These are phyloP conservation scores for Drosophila dives DNA, from an alignment of 2,888 invertebrate species.

Conservation along the genomic window DNA sequence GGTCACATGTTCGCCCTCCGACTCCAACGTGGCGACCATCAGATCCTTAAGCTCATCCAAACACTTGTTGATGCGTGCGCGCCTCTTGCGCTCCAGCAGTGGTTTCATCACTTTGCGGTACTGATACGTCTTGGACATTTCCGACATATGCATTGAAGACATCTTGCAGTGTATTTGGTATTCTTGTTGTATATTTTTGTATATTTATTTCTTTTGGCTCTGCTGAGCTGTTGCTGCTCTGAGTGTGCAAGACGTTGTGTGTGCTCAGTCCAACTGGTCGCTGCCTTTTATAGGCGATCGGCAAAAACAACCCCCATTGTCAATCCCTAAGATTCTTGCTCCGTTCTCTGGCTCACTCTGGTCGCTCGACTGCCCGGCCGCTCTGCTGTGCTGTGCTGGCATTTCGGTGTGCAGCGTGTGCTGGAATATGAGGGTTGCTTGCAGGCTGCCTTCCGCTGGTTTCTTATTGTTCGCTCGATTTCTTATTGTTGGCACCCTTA, in stretches of 20 bases:
- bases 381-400: slow-evolving; percentile 53
- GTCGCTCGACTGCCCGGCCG: slow-evolving; percentile 4
- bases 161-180: slow-evolving; percentile 53
- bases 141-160: slow-evolving; percentile 81
- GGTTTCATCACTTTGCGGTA: slow-evolving; percentile 98
- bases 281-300: slow-evolving; percentile 72
- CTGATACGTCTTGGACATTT: slow-evolving; percentile 94
- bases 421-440: slow-evolving; percentile 70
- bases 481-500: slow-evolving; percentile 79
- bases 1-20: slow-evolving; percentile 95
- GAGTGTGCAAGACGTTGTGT: slow-evolving; percentile 75
- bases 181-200: not conserved
- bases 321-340: slow-evolving; percentile 12
- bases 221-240: slow-evolving; percentile 67
- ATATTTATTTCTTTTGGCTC: slow-evolving; percentile 22
- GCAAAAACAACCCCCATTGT: slow-evolving; percentile 64
- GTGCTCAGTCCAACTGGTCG: slow-evolving; percentile 22
- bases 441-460: slow-evolving; percentile 63
- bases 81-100: slow-evolving; percentile 94
- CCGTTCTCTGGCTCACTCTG: slow-evolving; percentile 13
- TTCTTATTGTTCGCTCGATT: slow-evolving; percentile 74
- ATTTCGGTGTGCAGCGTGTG: slow-evolving; percentile 62
- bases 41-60: slow-evolving; percentile 95
- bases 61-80: slow-evolving; percentile 95
- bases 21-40: slow-evolving; percentile 89